phyloP scores from a whole-genome alignment of 2,888 invertebrate species.

The Rhingia campestris region DNA sequence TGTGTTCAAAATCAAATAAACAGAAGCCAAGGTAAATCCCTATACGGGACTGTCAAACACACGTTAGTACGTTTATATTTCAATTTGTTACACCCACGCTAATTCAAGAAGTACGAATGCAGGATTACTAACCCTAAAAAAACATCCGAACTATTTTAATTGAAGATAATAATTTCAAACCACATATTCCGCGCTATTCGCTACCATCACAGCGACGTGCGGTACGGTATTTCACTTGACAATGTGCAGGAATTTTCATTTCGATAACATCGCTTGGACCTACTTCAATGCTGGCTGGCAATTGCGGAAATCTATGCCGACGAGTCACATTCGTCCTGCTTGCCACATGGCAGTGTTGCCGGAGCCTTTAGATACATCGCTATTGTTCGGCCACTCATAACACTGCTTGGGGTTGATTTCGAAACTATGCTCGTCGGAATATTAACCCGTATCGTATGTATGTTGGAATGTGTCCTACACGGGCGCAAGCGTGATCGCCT shows the following conservation, averaged over 20 bases:
- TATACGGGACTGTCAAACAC: no score
- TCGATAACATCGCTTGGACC: slow-evolving; percentile 64
- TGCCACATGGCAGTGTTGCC: slow-evolving; percentile 21
- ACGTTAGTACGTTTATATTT: no score
- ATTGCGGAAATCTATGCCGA: slow-evolving; percentile 45
- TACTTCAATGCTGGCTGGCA: slow-evolving; percentile 30
- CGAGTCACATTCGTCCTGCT: slow-evolving; percentile 37
- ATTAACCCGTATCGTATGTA: slow-evolving; percentile 53
- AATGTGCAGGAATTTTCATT: slow-evolving; percentile 61
- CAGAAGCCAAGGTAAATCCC: no score
- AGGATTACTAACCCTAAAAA: neutral
- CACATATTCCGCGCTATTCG: neutral
- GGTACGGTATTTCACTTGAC: slow-evolving; percentile 54
- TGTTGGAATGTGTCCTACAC: slow-evolving; percentile 41
- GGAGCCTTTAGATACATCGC: neutral
- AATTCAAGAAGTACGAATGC: no score
- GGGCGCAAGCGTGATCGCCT: slow-evolving; percentile 32
- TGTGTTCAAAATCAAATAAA: no score
- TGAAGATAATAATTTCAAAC: slow-evolving; percentile 35
- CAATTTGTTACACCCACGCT: no score
- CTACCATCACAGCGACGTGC: slow-evolving; percentile 12
- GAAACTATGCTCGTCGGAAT: slow-evolving; percentile 57
- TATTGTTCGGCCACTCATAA: neutral
- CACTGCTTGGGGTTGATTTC: slow-evolving; percentile 51
- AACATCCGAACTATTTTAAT: slow-evolving; percentile 47